Evolutionary conservation across 2,888 invertebrate genomes (phyloP).

Genomic region (Acronicta alni): DNA sequence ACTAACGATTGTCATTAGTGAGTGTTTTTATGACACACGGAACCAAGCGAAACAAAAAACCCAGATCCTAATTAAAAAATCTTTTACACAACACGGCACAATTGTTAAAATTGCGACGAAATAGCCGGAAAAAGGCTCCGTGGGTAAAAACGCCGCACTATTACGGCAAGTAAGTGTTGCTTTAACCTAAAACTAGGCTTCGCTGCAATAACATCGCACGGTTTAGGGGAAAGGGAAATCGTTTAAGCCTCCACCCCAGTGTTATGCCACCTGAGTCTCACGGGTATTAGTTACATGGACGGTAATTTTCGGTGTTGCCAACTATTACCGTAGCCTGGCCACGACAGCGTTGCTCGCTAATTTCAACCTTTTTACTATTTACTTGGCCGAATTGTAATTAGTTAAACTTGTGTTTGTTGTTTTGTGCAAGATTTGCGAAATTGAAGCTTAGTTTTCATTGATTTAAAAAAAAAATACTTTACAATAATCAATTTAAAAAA

Average conservation of each 20-base stretch:
- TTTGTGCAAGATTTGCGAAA: not conserved
- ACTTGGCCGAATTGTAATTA: slow-evolving; percentile 33
- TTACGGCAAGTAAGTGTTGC: slow-evolving; percentile 60
- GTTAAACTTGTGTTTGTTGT: slow-evolving; percentile 24
- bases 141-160: slow-evolving; percentile 52
- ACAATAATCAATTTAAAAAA: no score
- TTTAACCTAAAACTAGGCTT: slow-evolving; percentile 72
- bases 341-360: slow-evolving; percentile 53
- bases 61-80: slow-evolving; percentile 23
- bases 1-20: no score
- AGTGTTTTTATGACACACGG: no score
- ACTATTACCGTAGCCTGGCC: slow-evolving; percentile 47
- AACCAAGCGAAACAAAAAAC: not conserved
- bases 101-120: slow-evolving; percentile 32
- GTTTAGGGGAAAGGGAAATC: slow-evolving; percentile 72
- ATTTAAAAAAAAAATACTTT: no score
- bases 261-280: slow-evolving; percentile 77
- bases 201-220: slow-evolving; percentile 70
- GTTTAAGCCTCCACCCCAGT: slow-evolving; percentile 77
- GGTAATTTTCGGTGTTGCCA: slow-evolving; percentile 72
- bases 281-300: slow-evolving; percentile 61
- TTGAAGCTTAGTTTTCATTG: no score
- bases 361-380: slow-evolving; percentile 50
- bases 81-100: slow-evolving; percentile 19
- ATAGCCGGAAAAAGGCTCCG: slow-evolving; percentile 36